Base-by-base conservation (phyloP, 2,888 invertebrate genomes). In the Cotesia congregata region DNA sequence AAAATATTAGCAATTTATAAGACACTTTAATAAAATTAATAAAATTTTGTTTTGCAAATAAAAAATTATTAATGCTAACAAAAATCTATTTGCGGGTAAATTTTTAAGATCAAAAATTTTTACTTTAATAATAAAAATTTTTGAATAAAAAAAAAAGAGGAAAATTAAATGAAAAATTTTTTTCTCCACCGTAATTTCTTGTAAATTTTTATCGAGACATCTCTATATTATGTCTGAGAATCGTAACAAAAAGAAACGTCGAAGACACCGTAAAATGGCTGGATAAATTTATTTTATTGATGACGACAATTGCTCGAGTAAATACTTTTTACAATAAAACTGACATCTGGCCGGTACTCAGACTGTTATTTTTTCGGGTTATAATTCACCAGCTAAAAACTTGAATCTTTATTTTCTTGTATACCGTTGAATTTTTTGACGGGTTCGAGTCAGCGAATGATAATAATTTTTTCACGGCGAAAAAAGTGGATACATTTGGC, bases 231-330 rank as follows among this genome's bases (percentile, higher is more conserved):
- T 65, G 30, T 65, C 38, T 6, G 30, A 30, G 30, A 0, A 2
- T 30, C 30, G 30, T 30, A 65, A 30, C 30, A 30, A 65, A 65
- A 65, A 6, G 20, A 65, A 20, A 38, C 30, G 6, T 38, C 30
- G 12, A 65, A 20, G 38, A 65, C 65, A 65, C 65, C 62, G 20
- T 62, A 62, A 62, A 62, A 62, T 62, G 62, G 62, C 20, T 20
- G 30, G 20, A 65, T 65, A 65, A 65, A 65, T 65, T 65, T 38
- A 6, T 65, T 65, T 65, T 65, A 65, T 65, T 65, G 65, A 65
- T 65, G 7, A 20, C 30, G 65, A 65, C 65, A 65, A 65, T 65
- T 65, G 38, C 65, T 30, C 65, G 38, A 30, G 38, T 30, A 65
- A 30, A 30, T 30, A 65, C 30, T 65, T 65, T 65, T 65, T 65